Percentiles rank a stretch among this genome's conserved stretches.
Evolutionary conservation across 2,888 invertebrate species (phyloP).

Genomic region (Drosophila paramelanica): DNA sequence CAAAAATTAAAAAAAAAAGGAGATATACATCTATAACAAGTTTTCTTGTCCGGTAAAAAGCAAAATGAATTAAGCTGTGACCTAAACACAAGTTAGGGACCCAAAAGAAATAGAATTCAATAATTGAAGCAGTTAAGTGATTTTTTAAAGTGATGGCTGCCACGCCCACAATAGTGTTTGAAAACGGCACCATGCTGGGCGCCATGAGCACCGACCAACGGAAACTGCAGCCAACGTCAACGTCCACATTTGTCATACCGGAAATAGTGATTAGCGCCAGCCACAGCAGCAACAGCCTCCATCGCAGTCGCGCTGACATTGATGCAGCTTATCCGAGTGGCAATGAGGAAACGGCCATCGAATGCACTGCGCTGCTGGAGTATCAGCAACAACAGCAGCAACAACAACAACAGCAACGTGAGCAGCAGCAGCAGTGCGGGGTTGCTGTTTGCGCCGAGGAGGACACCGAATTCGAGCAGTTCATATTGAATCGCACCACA

Average conservation of each 20-base stretch:
- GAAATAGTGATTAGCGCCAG: slow-evolving; percentile 78
- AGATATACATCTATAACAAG: slow-evolving; percentile 24
- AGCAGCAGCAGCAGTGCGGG: slow-evolving; percentile 31
- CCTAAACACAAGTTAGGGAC: slow-evolving; percentile 18
- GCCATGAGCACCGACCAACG: slow-evolving; percentile 64
- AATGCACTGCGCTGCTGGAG: slow-evolving; percentile 73
- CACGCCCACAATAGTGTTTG: slow-evolving; percentile 71
- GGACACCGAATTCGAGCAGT: slow-evolving; percentile 77
- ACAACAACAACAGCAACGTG: slow-evolving; percentile 35
- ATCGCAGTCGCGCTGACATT: slow-evolving; percentile 63
- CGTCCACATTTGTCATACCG: slow-evolving; percentile 63
- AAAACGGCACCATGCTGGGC: slow-evolving; percentile 84
- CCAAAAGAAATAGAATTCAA: not conserved
- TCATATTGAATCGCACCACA: slow-evolving; percentile 79
- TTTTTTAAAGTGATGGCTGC: slow-evolving; percentile 34
- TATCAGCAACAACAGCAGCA: slow-evolving; percentile 36
- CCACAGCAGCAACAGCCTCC: slow-evolving; percentile 70
- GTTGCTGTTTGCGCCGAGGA: slow-evolving; percentile 26
- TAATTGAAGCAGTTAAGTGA: slow-evolving; percentile 16
- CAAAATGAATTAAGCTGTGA: slow-evolving; percentile 37
- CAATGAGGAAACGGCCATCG: slow-evolving; percentile 63
- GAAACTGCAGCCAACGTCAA: slow-evolving; percentile 39
- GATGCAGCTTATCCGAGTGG: slow-evolving; percentile 30
- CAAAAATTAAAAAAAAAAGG: slow-evolving; percentile 4
- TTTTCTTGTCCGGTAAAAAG: slow-evolving; percentile 20